Conservation (phyloP, 2,113 vertebrate genomes). For the Corythornis vintsioides region DNA sequence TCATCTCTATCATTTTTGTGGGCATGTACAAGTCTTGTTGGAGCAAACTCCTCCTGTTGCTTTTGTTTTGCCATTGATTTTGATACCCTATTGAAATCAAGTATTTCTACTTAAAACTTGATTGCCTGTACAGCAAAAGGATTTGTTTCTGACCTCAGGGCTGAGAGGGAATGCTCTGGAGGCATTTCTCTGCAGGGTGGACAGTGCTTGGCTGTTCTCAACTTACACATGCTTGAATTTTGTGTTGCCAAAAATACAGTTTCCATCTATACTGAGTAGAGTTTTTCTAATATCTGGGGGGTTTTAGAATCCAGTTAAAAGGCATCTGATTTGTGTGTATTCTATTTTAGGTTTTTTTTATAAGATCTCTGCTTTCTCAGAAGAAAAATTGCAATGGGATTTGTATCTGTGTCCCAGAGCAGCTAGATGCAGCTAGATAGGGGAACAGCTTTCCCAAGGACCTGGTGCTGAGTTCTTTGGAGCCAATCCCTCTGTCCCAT, state of each 20-base stretch:
- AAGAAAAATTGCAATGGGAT: background rate
- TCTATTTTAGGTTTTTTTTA: background rate
- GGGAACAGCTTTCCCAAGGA: constrained; percentile 16
- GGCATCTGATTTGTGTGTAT: constrained; percentile 1
- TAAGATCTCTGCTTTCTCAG: background rate
- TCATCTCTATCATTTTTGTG: background rate
- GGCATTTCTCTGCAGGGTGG: background rate
- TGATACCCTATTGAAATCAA: background rate
- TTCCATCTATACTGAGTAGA: background rate
- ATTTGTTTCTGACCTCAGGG: background rate
- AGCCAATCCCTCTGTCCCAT: background rate
- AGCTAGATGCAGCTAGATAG: constrained; percentile 9
- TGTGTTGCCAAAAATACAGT: constrained; percentile 36
- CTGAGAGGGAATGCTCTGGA: background rate
- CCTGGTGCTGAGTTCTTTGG: background rate
- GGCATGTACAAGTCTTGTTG: background rate
- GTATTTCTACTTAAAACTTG: background rate
- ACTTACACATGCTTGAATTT: constrained; percentile 27
- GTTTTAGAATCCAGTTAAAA: constrained; percentile 6
- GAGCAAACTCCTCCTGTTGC: background rate
- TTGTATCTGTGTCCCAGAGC: background rate
- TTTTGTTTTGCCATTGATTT: background rate
- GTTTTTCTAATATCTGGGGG: constrained; percentile 15
- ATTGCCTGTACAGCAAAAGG: background rate
- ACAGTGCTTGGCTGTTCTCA: constrained; percentile 22